Base-by-base conservation (phyloP, 2,888 invertebrate species). In the Scelioninae gen. 1 region DNA sequence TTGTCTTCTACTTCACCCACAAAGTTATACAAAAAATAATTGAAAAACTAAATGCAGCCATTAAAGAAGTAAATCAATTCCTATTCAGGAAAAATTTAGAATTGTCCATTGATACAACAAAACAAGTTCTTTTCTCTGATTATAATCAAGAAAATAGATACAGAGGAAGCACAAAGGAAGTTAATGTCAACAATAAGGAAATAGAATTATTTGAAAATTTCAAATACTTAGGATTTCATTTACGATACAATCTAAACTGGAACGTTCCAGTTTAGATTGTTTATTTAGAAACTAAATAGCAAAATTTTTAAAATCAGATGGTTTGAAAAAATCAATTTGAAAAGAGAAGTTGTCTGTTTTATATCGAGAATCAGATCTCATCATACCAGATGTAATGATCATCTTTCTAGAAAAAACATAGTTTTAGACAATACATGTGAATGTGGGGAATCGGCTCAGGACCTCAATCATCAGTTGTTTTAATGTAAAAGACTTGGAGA, bases 171-270 rank as follows among this genome's bases (percentile, higher is more conserved):
- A n/a, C 6, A 5, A 47, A 45, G 1, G 47, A 63, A 34, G 15
- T 63, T 6, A 32, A 13, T 32, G 23, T 63, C n/a, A 15, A 15
- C 15, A 34, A 16, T 16, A 11, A 15, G 4, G 10, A 32, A 6
- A 63, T 63, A 1, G 47, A 32, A 23, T 11, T 51, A 10, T 49
- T 51, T 1, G 13, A 51, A n/a, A 11, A 3, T 3, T 13, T 31
- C 8, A 51, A 51, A 23, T 65, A 51, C 11, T 32, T 65, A 9
- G 51, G 65, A 10, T 47, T 29, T 16, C 3, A 8, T 10, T 43
- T 63, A 9, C 49, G 51, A 38, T 65, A 38, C 38, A 51, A 65
- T 31, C n/a, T 65, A 15, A 65, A 34, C 13, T 65, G 65, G 65
- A 23, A 32, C 34, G 5, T 10, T 3, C 51, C n/a, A n/a, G n/a